Evolutionary conservation across 2,888 invertebrate genomes (phyloP), one percentile per base, ranked within the genome.

Genomic region (Automeris io): DNA sequence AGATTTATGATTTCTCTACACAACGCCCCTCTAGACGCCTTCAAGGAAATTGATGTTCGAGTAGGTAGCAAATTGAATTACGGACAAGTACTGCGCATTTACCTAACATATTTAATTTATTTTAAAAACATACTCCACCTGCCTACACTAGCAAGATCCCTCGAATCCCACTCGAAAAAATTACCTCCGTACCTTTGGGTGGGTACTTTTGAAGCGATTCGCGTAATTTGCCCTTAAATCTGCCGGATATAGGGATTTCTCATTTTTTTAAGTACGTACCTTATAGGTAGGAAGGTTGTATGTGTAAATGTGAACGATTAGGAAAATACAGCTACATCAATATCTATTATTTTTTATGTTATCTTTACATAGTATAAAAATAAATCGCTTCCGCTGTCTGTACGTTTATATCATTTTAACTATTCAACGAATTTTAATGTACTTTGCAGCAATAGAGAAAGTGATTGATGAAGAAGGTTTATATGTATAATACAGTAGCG

Each of bases 101-200:
- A 18, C 31, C 11, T 41, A 39, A 36, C 13, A 33, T 29, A 34
- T 35, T 13, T 33, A 22, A 43, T 50, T 39, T 43, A 51, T 43
- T 55, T 43, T 40, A 42, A 49, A 45, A 51, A 49, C 46, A 41
- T 46, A 21, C 41, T 48, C 33, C 32, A 31, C 34, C 40, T 29
- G 13, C 4, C 32, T 31, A 32, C 16, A 25, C 21, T 33, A n/a
- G 22, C n/a, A 31, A 35, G 36, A 12, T 46, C 48, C 49, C 57
- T 58, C 45, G 45, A 54, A 57, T 49, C 41, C 48, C 42, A 49
- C 64, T 70, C 50, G 49, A 57, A 56, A 61, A 64, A 66, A 67
- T 64, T 67, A 65, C 67, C 54, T 59, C 42, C 43, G 36, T 35
- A 46, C 49, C 47, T 47, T 48, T 49, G 22, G 11, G 29, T 29